A percentile compares a stretch with the other conserved stretches of the same genome.
Conservation (phyloP, 2,888 invertebrate species). For the Drosophila phalerata region DNA sequence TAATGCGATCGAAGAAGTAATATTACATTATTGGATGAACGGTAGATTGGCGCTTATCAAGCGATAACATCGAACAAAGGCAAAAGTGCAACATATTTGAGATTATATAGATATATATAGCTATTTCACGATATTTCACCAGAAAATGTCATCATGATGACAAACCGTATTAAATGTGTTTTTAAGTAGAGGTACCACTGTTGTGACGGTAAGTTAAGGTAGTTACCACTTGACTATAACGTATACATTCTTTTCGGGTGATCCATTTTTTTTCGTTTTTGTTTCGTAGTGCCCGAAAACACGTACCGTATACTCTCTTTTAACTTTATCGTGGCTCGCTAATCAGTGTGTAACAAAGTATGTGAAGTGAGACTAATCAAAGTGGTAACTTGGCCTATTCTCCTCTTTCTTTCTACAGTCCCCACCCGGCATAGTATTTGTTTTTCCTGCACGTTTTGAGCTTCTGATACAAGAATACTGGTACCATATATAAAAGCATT, state of each 20-base stretch:
- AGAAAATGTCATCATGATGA: conserved; percentile 26
- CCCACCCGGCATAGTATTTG: too few species aligned
- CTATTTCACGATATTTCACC: conserved; percentile 39
- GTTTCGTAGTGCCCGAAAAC: conserved; percentile 3
- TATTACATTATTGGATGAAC: conserved; percentile 33
- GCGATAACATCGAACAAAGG: conserved; percentile 65
- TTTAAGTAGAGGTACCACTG: background rate
- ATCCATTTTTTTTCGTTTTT: conserved; percentile 44
- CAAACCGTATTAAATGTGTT: conserved; percentile 12
- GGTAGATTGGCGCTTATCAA: conserved; percentile 42
- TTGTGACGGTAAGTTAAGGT: background rate
- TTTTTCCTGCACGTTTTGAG: conserved; percentile 31
- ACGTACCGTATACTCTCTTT: conserved; percentile 1
- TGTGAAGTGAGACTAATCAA: conserved; percentile 3
- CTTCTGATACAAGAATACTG: conserved; percentile 12
- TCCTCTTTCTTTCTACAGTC: background rate
- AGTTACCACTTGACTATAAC: background rate
- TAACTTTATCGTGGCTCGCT: conserved; percentile 25
- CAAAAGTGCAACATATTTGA: background rate
- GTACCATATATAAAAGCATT: conserved; percentile 11
- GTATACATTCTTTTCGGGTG: conserved; percentile 42
- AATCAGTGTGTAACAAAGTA: conserved; percentile 22
- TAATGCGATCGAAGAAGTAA: conserved; percentile 33
- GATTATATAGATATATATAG: background rate
- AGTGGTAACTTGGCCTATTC: conserved; percentile 9